phyloP scores from a whole-genome alignment of 2,113 vertebrate genomes.

The Myrmecophaga tridactyla region DNA sequence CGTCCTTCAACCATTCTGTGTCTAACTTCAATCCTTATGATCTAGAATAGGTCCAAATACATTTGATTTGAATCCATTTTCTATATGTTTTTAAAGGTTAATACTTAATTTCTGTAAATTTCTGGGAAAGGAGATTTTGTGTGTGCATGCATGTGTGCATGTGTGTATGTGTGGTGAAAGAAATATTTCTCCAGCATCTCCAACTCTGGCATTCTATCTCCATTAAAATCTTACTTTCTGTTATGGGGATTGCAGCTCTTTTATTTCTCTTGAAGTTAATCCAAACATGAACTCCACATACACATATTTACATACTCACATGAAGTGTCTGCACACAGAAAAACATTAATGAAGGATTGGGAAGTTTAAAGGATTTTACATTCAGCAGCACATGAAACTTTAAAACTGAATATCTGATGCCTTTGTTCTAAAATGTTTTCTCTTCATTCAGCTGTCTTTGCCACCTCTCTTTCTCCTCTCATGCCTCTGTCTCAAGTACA shows the following conservation, averaged over 20 bases:
- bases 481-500: background rate
- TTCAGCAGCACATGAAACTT: background rate
- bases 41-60: slow-evolving; percentile 22
- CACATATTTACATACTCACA: fast-evolving
- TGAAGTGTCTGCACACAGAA: background rate
- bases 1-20: slow-evolving; percentile 27
- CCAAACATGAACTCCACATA: background rate
- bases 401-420: slow-evolving; percentile 22
- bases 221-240: background rate
- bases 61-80: slow-evolving; percentile 19
- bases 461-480: background rate
- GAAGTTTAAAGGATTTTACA: slow-evolving; percentile 7
- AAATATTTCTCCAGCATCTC: background rate
- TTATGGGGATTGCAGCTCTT: background rate
- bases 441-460: background rate
- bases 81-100: background rate
- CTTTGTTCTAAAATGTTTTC: background rate
- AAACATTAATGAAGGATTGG: background rate
- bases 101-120: background rate
- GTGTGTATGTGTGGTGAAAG: background rate
- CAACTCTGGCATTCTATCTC: background rate
- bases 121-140: background rate
- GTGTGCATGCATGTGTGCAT: background rate
- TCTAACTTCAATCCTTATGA: background rate
- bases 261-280: background rate